phyloP scores from a whole-genome alignment of 1,140 invertebrate species.

The Amyelois transitella region DNA sequence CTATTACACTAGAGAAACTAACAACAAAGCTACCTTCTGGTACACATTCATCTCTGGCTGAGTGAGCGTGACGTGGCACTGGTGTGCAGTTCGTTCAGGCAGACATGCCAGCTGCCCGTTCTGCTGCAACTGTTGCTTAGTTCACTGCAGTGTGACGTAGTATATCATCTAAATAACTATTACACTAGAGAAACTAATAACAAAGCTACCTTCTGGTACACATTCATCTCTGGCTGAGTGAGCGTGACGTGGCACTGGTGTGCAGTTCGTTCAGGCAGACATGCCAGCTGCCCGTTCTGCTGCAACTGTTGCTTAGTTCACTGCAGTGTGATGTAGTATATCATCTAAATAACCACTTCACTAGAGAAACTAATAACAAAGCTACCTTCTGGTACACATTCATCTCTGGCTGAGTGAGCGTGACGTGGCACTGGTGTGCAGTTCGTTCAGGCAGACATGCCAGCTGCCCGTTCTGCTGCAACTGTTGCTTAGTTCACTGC shows the following conservation, averaged over 20 bases:
- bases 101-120: slow-evolving; percentile 66
- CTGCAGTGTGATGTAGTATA: slow-evolving; percentile 87
- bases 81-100: slow-evolving; percentile 78
- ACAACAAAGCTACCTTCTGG: slow-evolving; percentile 77
- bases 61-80: slow-evolving; percentile 77
- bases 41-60: slow-evolving; percentile 85
- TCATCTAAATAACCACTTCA: too few relatives aligned
- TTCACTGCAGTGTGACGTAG: slow-evolving; percentile 86
- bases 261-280: slow-evolving; percentile 79
- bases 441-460: slow-evolving; percentile 79
- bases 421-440: slow-evolving; percentile 75
- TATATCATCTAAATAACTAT: too few relatives aligned
- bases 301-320: slow-evolving; percentile 88
- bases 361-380: too few relatives aligned
- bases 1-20: too few relatives aligned
- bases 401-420: slow-evolving; percentile 82
- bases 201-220: slow-evolving; percentile 82
- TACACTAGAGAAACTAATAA: too few relatives aligned
- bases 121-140: slow-evolving; percentile 84
- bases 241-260: slow-evolving; percentile 77
- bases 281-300: slow-evolving; percentile 46
- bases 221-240: slow-evolving; percentile 81
- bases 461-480: slow-evolving; percentile 71
- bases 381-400: slow-evolving; percentile 84
- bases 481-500: slow-evolving; percentile 87